Percentiles rank a stretch among this genome's conserved stretches.
phyloP scores from a whole-genome alignment of 2,113 vertebrate genomes.

The Corynorhinus townsendii region DNA sequence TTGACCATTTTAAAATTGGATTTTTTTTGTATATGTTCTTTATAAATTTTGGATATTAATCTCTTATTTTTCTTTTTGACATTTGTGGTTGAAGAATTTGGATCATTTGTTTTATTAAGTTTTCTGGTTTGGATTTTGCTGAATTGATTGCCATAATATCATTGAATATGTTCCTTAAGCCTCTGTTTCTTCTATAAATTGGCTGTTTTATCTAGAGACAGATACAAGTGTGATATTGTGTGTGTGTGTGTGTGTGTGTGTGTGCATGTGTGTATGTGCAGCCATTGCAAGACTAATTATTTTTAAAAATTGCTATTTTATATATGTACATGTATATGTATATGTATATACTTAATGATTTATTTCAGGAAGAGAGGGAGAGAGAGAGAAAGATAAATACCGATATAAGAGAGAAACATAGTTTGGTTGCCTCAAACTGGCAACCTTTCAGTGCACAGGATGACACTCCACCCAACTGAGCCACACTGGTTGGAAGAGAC shows the following conservation, averaged over 20 bases:
- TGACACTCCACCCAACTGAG: too few relatives aligned
- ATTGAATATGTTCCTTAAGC: neutral
- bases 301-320: neutral
- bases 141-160: neutral
- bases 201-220: neutral
- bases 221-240: too few relatives aligned
- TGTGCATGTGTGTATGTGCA: neutral
- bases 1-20: neutral
- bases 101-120: neutral
- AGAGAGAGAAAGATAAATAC: too few relatives aligned
- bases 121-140: neutral
- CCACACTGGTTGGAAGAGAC: neutral
- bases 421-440: too few relatives aligned
- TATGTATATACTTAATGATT: too few relatives aligned
- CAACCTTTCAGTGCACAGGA: too few relatives aligned
- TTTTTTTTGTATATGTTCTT: neutral
- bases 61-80: neutral
- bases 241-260: neutral
- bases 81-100: neutral
- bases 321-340: too few relatives aligned
- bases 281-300: neutral
- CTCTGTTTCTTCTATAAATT: neutral
- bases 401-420: too few relatives aligned
- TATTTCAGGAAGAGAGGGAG: too few relatives aligned
- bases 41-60: neutral